Percentiles rank a stretch among this genome's conserved stretches.
Evolutionary conservation across 1,140 invertebrate species (phyloP).

Genomic region (Drosophila melanica): DNA sequence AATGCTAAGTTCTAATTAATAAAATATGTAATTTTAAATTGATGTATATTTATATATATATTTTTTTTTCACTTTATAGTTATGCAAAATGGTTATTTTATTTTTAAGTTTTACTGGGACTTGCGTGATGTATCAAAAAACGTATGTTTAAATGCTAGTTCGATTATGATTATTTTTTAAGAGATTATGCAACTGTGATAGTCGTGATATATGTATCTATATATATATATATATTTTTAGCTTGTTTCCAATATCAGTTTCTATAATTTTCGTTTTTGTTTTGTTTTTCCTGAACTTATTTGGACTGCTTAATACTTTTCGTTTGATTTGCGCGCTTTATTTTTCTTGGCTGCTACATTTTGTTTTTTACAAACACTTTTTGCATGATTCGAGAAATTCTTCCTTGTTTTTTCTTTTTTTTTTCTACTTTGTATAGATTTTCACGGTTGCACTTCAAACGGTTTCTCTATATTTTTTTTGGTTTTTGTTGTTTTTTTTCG

Average conservation of each 20-base stretch:
- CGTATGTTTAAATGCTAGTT: constrained; percentile 11
- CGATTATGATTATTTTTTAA: constrained; percentile 12
- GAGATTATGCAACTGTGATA: constrained; percentile 44
- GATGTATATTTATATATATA: constrained; percentile 2
- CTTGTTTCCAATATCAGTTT: constrained; percentile 6
- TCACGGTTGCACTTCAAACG: constrained; percentile 72
- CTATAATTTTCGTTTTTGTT: constrained; percentile 15
- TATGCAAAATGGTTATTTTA: constrained; percentile 36
- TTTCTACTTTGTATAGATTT: constrained; percentile 10
- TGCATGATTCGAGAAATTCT: constrained; percentile 17
- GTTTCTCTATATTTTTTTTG: constrained; percentile 4
- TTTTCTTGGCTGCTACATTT: constrained; percentile 55
- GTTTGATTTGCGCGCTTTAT: constrained; percentile 66
- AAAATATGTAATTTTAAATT: constrained; percentile 42
- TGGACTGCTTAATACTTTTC: constrained; percentile 78
- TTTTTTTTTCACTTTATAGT: constrained; percentile 30
- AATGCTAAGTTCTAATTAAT: constrained; percentile 57
- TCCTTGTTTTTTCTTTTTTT: constrained; percentile 9
- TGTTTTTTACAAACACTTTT: constrained; percentile 27
- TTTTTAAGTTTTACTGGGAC: constrained; percentile 7
- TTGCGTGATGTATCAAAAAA: constrained; percentile 56
- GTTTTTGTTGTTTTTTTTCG: constrained; percentile 8
- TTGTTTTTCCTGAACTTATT: constrained; percentile 44
- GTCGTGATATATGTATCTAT: constrained; percentile 22
- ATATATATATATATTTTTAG: neutral